A percentile compares a stretch with the other conserved stretches of the same genome.
These are phyloP conservation scores for Phyllotreta striolata DNA, from an alignment of 2,888 invertebrate genomes.

Conservation along the genomic window DNA sequence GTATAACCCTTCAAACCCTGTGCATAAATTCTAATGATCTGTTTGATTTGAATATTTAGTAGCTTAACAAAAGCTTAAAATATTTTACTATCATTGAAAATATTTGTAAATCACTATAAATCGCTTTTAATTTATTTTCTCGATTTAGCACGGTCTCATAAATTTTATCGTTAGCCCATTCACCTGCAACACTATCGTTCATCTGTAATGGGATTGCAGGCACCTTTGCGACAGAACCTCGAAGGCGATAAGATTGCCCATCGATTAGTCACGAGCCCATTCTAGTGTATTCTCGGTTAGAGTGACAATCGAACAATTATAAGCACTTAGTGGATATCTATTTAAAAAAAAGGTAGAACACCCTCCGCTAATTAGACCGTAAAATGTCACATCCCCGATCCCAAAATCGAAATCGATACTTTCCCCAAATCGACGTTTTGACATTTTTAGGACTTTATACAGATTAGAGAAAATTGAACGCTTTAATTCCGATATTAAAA, in stretches of 20 bases:
- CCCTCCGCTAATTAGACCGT: conserved; percentile 8
- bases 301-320: conserved; percentile 17
- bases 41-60: no score
- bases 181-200: no score
- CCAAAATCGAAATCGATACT: neutral
- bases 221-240: conserved; percentile 4
- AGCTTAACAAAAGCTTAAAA: no score
- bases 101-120: no score
- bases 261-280: conserved; percentile 12
- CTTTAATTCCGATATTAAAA: no score
- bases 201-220: neutral
- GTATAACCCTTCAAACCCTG: no score
- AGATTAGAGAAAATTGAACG: no score
- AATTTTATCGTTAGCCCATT: conserved; percentile 6
- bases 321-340: conserved; percentile 9
- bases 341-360: neutral
- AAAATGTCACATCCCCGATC: conserved; percentile 1
- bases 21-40: no score
- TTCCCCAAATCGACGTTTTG: neutral
- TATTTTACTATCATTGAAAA: no score
- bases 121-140: no score
- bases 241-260: conserved; percentile 9
- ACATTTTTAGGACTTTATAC: no score
- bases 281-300: conserved; percentile 1
- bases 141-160: no score